phyloP scores from a whole-genome alignment of 2,888 invertebrate genomes.

The Steinernema scapterisci region DNA sequence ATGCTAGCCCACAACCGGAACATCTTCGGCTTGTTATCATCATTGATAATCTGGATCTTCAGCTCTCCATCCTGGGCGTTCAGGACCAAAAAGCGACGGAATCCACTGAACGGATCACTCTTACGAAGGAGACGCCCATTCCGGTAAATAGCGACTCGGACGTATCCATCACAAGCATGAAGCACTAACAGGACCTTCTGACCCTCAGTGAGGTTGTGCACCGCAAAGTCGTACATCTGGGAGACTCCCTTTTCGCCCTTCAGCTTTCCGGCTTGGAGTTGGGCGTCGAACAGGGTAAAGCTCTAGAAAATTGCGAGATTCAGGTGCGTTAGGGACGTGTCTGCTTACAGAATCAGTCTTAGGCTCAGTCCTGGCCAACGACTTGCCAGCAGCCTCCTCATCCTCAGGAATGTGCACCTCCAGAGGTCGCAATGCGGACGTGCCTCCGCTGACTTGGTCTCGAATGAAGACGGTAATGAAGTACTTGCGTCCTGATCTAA shows the following conservation, averaged over 20 bases:
- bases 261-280: constrained; percentile 40
- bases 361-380: too few species aligned
- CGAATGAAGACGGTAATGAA: constrained; percentile 53
- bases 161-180: constrained; percentile 55
- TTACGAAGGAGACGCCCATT: constrained; percentile 50
- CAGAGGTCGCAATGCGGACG: constrained; percentile 46
- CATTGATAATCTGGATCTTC: constrained; percentile 55
- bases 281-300: constrained; percentile 32
- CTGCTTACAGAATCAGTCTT: background rate
- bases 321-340: background rate
- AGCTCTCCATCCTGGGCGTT: constrained; percentile 51
- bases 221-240: constrained; percentile 43
- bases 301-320: background rate
- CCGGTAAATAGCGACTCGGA: constrained; percentile 51
- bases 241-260: constrained; percentile 42
- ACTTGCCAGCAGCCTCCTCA: background rate
- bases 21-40: constrained; percentile 46
- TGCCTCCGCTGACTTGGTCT: constrained; percentile 47
- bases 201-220: constrained; percentile 34
- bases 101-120: constrained; percentile 55
- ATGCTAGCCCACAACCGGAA: constrained; percentile 49
- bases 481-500: constrained; percentile 43
- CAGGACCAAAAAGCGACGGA: constrained; percentile 51
- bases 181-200: constrained; percentile 51
- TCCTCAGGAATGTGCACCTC: constrained; percentile 40